Base-by-base conservation (phyloP, 2,113 vertebrate species). In the Pseudopodoces humilis region DNA sequence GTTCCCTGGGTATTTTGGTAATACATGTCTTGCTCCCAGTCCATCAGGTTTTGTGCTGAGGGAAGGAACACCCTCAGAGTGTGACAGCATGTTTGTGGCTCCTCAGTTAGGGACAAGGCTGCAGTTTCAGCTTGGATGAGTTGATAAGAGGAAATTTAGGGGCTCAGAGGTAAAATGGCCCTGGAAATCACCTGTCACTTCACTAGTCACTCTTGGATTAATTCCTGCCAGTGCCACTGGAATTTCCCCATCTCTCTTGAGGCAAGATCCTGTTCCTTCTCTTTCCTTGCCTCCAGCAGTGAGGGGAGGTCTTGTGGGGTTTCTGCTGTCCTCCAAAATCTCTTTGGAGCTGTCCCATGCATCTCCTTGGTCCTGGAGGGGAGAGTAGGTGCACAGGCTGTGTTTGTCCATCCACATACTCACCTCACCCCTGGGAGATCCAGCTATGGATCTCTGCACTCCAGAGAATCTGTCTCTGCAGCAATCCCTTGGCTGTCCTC, bases 11-110 rank as follows among this genome's bases (percentile, higher is more conserved):
- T 64, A 6, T 77, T 76, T 59, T 31, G 83, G 22, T 41, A 37
- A 41, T 3, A 15, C 5, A 0, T 1, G 3, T 21, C 46, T 47
- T 27, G n/a, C 18, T 27, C 15, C 65, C 25, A 19, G 13, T 17
- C 6, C 1, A 1, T 6, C 0, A 2, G 62, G 2, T 46, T 84
- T 82, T 0, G 2, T 60, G 37, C 15, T 0, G 1, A 47, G 50
- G 55, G 22, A 44, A 15, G 67, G 67, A 39, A 20, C 31, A 24
- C 28, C 18, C 7, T 2, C 16, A 9, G 68, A 59, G 7, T 22
- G n/a, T 16, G 58, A n/a, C 16, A n/a, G 47, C 14, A 52, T 56
- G 16, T 60, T 69, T 71, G 25, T 21, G 81, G n/a, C 31, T 55
- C 41, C 25, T 30, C 68, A 35, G 22, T 30, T 6, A 41, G 84